Evolutionary conservation across 2,888 invertebrate genomes (phyloP), one percentile per base, ranked within the genome.

Genomic region (Eupithecia subfuscata): DNA sequence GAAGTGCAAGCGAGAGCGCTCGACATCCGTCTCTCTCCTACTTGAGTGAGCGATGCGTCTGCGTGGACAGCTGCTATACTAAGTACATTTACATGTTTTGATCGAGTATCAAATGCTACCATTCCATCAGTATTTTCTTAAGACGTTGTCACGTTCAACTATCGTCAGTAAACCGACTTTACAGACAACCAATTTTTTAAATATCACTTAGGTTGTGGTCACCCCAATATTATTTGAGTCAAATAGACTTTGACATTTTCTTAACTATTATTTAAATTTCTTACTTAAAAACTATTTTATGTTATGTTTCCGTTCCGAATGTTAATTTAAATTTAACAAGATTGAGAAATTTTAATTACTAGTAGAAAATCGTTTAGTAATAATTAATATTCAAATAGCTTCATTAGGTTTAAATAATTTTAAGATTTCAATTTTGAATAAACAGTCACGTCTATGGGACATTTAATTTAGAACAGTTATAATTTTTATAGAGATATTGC

Each of bases 341-440:
- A 40, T 67, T 40, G 65, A 37, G 30, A 67, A 37, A 67, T 67
- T 67, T 67, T 67, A 67, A 40, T 67, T 40, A 67, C 37, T 37
- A 67, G 22, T 67, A 16, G 65, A 67, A 69, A 34, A 73, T 71
- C 74, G 71, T 74, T 76, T 71, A 71, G 43, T 71, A 37, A 71
- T 68, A 68, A 68, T 68, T 68, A 45, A 60, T 14, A 60, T 71
- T 69, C n/a, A 63, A 65, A 74, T 69, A 30, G 60, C 71, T 71
- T 71, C 45, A 72, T 71, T 71, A 63, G 25, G 37, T 65, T 70
- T 22, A 40, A 63, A 63, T 64, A 68, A 67, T 45, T 60, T 48
- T 69, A 14, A 43, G 16, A 45, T 43, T 56, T 69, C 65, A 69
- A 75, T 72, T 71, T 14, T 64, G 65, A 75, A 71, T 69, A 56